Conservation (phyloP, 1,140 invertebrate genomes). For the Vanessa tameamea region DNA sequence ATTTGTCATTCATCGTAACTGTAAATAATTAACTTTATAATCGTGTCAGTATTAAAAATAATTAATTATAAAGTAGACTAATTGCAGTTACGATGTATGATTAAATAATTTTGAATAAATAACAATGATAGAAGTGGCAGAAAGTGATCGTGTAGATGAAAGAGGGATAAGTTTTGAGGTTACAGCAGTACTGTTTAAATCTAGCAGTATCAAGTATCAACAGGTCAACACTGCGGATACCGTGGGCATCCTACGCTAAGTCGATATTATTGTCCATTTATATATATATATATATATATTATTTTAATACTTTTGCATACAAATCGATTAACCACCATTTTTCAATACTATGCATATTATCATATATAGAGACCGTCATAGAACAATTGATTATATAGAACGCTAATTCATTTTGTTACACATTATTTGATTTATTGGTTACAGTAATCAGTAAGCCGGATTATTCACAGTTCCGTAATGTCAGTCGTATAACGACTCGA, state of each 20-base stretch:
- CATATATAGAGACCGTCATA: slow-evolving; percentile 57
- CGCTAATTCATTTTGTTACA: slow-evolving; percentile 66
- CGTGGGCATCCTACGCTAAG: slow-evolving; percentile 80
- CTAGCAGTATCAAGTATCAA: slow-evolving; percentile 68
- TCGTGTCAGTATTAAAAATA: background rate
- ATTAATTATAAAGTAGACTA: background rate
- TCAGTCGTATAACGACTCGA: slow-evolving; percentile 38
- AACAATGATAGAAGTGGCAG: slow-evolving; percentile 58
- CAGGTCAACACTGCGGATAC: slow-evolving; percentile 74
- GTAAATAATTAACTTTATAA: slow-evolving; percentile 11
- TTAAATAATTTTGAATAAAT: slow-evolving; percentile 27
- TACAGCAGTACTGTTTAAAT: slow-evolving; percentile 64
- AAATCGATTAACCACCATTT: slow-evolving; percentile 71
- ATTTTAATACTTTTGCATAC: slow-evolving; percentile 76
- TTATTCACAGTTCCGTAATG: slow-evolving; percentile 57
- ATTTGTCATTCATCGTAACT: background rate
- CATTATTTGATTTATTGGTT: slow-evolving; percentile 61
- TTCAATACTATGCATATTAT: slow-evolving; percentile 72
- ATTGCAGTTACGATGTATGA: slow-evolving; percentile 40
- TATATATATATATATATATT: slow-evolving; percentile 57
- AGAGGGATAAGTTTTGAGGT: slow-evolving; percentile 75
- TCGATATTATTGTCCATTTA: slow-evolving; percentile 70
- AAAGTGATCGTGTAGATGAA: slow-evolving; percentile 50
- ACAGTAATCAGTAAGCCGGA: slow-evolving; percentile 69
- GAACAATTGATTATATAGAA: slow-evolving; percentile 48